Conservation (phyloP, 1,140 invertebrate genomes). For the Drosophila sulfurigaster region DNA sequence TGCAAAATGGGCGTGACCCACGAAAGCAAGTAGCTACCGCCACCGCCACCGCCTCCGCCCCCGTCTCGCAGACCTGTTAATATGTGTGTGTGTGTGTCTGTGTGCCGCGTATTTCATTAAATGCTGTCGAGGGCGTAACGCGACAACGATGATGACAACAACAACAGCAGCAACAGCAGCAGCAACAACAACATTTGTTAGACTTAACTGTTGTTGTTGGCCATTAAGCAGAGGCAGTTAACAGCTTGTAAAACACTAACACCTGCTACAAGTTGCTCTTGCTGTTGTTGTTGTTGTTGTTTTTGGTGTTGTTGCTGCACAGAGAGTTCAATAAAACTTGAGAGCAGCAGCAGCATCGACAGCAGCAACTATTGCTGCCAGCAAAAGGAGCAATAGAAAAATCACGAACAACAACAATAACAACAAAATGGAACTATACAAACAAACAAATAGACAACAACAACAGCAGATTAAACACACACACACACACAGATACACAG, state of each 20-base stretch:
- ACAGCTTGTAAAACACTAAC: slow-evolving; percentile 78
- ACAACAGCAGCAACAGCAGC: not conserved
- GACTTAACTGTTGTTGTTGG: slow-evolving; percentile 26
- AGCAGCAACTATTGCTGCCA: slow-evolving; percentile 31
- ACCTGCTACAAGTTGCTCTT: slow-evolving; percentile 66
- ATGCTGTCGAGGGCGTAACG: slow-evolving; percentile 13
- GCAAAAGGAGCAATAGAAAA: slow-evolving; percentile 72
- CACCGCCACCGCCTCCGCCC: not conserved
- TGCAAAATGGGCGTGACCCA: slow-evolving; percentile 24
- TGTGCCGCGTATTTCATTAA: not conserved
- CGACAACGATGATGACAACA: slow-evolving; percentile 1
- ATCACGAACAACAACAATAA: slow-evolving; percentile 45
- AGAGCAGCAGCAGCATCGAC: slow-evolving; percentile 25
- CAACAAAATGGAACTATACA: slow-evolving; percentile 30
- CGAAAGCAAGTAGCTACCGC: not conserved
- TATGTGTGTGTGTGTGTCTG: too few relatives aligned
- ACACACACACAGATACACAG: not conserved
- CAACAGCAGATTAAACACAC: slow-evolving; percentile 6
- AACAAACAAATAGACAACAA: slow-evolving; percentile 24
- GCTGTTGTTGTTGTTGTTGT: slow-evolving; percentile 31
- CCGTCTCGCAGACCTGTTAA: not conserved
- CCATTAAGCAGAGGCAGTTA: slow-evolving; percentile 75
- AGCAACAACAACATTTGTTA: not conserved
- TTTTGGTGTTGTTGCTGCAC: slow-evolving; percentile 25
- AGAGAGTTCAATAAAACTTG: slow-evolving; percentile 73